Conservation (phyloP, 1,140 invertebrate genomes). For the Medauroidea extradentata region DNA sequence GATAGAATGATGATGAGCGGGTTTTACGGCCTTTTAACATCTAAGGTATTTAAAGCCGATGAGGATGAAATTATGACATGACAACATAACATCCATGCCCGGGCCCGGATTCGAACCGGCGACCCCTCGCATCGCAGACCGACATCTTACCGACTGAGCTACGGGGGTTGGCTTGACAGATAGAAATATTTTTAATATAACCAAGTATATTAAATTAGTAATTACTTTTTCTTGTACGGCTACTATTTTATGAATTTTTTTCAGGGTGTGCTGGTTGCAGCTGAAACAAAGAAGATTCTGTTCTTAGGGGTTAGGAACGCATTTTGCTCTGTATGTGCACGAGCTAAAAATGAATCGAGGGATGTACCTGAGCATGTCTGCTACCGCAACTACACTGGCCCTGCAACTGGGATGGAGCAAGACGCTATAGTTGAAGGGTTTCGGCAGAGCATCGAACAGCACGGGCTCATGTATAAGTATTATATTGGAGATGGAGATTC, state of each 20-base stretch:
- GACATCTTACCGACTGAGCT: no score
- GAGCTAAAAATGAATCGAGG: background rate
- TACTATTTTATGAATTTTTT: slow-evolving; percentile 3
- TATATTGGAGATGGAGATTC: slow-evolving; percentile 5
- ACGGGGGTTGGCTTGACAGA: no score
- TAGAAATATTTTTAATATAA: no score
- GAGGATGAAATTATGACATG: no score
- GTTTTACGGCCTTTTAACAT: no score
- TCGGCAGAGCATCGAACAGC: background rate
- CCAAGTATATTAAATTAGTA: no score
- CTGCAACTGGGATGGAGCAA: slow-evolving; percentile 8
- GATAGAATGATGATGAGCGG: no score
- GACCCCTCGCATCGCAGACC: no score
- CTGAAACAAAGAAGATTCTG: slow-evolving; percentile 13
- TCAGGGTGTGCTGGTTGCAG: slow-evolving; percentile 12
- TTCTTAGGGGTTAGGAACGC: slow-evolving; percentile 10
- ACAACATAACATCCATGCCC: no score
- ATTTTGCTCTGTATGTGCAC: slow-evolving; percentile 11
- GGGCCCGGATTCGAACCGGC: no score
- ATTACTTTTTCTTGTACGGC: background rate
- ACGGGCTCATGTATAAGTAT: background rate
- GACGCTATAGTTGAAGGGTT: slow-evolving; percentile 11
- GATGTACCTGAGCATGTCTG: background rate
- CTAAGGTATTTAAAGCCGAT: no score
- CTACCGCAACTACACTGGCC: background rate